Evolutionary conservation across 2,888 invertebrate genomes (phyloP), one percentile per base, ranked within the genome.

Genomic region (Epirrhoe tristata): DNA sequence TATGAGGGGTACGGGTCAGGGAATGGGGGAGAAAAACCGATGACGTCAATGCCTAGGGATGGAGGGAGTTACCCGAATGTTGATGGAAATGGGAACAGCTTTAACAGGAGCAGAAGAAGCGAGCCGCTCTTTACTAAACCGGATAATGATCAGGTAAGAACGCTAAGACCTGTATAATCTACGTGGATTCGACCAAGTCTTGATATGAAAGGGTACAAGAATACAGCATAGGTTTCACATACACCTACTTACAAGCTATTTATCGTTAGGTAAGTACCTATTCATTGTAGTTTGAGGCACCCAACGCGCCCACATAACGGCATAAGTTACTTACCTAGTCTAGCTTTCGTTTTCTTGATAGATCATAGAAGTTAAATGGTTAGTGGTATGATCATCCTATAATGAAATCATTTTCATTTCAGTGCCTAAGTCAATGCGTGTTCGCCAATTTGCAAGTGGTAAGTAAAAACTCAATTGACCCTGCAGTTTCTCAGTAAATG

Each of bases 401-500:
- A 16, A 48, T 16, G 12, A 5, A n/a, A 31, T 58, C 52, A 62
- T 46, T 58, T 72, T 70, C 63, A 77, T 90, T 91, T 57, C 88
- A 94, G 93, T 94, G 93, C 67, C 87, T 94, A 57, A 93, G 93
- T 73, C 93, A 93, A 74, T 94, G 93, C 78, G 90, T 94, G 50
- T 94, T 94, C 77, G 90, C 92, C 24, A 93, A 94, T 81, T 85
- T 93, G 63, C 90, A 93, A 87, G 87, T 93, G 80, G 93, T 93
- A 82, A 90, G 92, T 83, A 8, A 32, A 34, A 5, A 24, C 36
- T 36, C 36, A 8, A 32, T 36, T 51, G 14, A 34, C 14, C 36
- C 24, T 48, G 48, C 48, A 48, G 16, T 52, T 16, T 60, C 51
- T 51, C 43, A 24, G 43, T 32, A 24, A 55, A 24, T 24, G n/a